Evolutionary conservation across 2,888 invertebrate genomes (phyloP), one percentile per base, ranked within the genome.

Genomic region (Meta bourneti): DNA sequence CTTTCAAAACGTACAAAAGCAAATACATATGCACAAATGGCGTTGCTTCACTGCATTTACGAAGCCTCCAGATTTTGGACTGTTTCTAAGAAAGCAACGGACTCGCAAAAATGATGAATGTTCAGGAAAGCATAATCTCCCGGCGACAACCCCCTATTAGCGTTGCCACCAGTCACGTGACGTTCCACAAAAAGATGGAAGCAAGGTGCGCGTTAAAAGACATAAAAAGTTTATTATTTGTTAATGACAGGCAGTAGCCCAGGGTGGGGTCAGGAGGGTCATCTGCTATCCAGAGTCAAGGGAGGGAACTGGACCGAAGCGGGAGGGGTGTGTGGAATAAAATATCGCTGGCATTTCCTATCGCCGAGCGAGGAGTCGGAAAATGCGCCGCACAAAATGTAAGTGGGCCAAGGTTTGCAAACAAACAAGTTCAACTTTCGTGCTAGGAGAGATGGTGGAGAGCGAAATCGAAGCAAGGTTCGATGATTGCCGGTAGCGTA

Each of bases 381-480:
- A 9, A 74, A 19, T 74, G 13, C 75, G 75, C 19, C 16, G 49
- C 16, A 48, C 54, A 13, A 84, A 61, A 84, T 75, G 84, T 69
- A 86, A 69, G 86, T 86, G 71, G 78, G 86, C 86, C 86, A 86
- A 86, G 86, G 86, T 54, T 77, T 78, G 77, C 78, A 51, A 77
- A 78, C 74, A 86, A 86, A 86, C 78, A 70, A 70, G 86, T 86
- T 86, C 51, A 75, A 7, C 48, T 52, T 7, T 78, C 19, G 51
- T 13, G 52, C 16, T 13, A 19, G 51, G 61, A 78, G 51, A 61
- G 61, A 16, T 4, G 34, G 34, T 34, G 34, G 34, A 34, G 34
- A 34, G 4, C 1, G 34, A 34, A 34, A 4, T 4, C 34, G 34
- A 34, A 34, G 34, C 34, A 34, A 34, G 34, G 34, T 34, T 34